Conservation (phyloP, 2,888 invertebrate species). For the Bursaphelenchus okinawaensis region DNA sequence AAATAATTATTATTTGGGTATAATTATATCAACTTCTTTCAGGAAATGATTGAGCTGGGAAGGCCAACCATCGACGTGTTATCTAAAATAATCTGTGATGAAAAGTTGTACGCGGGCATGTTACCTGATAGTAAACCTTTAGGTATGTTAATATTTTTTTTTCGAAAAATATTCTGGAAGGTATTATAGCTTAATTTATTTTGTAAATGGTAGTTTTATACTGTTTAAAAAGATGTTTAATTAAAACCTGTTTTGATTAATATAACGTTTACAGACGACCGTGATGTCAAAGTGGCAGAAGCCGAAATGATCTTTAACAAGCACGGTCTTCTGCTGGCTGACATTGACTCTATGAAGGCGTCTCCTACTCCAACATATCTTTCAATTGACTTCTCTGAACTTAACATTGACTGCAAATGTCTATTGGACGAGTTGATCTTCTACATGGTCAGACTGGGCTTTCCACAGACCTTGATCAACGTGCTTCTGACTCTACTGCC, state of each 20-base stretch:
- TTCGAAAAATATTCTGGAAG: no score
- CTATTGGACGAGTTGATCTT: constrained; percentile 48
- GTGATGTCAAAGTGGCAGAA: not conserved
- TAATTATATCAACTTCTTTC: constrained; percentile 8
- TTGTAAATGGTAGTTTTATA: not conserved
- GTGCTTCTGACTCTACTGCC: constrained; percentile 37
- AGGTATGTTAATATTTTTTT: no score
- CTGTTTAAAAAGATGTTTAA: no score
- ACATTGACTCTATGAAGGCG: constrained; percentile 1
- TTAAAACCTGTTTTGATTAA: no score
- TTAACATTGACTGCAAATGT: constrained; percentile 7
- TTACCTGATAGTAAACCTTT: not conserved
- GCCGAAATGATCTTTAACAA: not conserved
- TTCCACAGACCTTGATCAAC: constrained; percentile 47
- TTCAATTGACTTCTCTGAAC: not conserved
- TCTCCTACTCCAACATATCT: not conserved
- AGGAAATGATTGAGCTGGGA: constrained; percentile 37
- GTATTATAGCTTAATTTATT: no score
- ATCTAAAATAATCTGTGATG: constrained; percentile 32
- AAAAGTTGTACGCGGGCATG: constrained; percentile 29
- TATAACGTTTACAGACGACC: not conserved
- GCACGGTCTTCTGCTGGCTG: not conserved
- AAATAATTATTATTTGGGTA: not conserved
- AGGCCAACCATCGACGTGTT: constrained; percentile 33
- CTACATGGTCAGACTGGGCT: constrained; percentile 40